Evolutionary conservation across 2,888 invertebrate genomes (phyloP).

Genomic region (Andrena dorsata): DNA sequence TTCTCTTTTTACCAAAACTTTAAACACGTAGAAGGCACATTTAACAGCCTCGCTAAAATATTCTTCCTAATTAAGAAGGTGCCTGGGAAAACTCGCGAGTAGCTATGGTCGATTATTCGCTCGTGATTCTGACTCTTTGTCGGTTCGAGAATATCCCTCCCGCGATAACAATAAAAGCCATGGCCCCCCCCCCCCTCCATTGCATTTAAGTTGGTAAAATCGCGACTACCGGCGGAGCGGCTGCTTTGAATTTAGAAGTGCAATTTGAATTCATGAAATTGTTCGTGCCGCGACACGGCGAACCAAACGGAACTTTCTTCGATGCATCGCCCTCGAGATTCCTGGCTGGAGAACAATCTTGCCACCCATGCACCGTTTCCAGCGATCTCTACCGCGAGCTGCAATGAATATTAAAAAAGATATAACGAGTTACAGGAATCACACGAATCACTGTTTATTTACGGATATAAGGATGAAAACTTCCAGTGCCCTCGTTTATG

Average conservation of each 20-base stretch:
- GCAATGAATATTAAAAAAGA: not conserved
- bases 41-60: conserved; percentile 40
- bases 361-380: not conserved
- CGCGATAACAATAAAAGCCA: conserved; percentile 47
- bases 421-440: too few species aligned
- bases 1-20: not conserved
- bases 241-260: conserved; percentile 41
- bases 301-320: conserved; percentile 5
- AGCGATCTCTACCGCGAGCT: not conserved
- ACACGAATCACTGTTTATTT: too few species aligned
- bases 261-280: conserved; percentile 39
- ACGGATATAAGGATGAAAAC: too few species aligned
- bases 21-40: not conserved
- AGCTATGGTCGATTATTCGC: conserved; percentile 45
- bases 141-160: conserved; percentile 19
- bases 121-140: conserved; percentile 34
- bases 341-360: not conserved
- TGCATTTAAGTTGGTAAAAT: conserved; percentile 38
- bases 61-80: conserved; percentile 41
- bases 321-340: conserved; percentile 1
- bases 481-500: too few species aligned
- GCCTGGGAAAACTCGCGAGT: conserved; percentile 14
- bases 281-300: conserved; percentile 10
- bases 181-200: conserved; percentile 1
- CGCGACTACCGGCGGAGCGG: not conserved